Conservation (phyloP, 2,113 vertebrate species). For the Coregonus clupeaformis region DNA sequence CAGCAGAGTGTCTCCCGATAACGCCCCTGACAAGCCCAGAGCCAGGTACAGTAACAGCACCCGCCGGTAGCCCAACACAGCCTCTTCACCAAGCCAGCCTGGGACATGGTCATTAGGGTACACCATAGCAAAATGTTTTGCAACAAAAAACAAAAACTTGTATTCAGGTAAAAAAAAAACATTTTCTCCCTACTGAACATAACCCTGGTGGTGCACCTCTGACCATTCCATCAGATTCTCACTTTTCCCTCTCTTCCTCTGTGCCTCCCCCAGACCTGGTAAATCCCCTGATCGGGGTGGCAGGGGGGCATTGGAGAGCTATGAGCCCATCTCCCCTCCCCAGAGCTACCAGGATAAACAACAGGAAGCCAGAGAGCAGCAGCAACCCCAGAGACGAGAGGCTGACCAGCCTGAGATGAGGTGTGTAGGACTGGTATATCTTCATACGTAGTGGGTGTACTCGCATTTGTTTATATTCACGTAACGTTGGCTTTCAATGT, state of each 20-base stretch:
- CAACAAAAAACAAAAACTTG: not conserved
- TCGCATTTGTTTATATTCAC: too few relatives aligned
- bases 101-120: too few relatives aligned
- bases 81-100: too few relatives aligned
- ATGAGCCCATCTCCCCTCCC: constrained; percentile 96
- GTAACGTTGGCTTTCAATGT: too few relatives aligned
- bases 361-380: constrained; percentile 79
- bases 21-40: constrained; percentile 84
- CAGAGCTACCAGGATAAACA: constrained; percentile 87
- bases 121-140: too few relatives aligned
- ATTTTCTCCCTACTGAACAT: not conserved
- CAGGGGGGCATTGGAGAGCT: constrained; percentile 83
- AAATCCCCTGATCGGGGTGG: constrained; percentile 93
- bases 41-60: constrained; percentile 75
- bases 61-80: not conserved
- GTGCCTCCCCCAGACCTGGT: constrained; percentile 78
- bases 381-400: constrained; percentile 80
- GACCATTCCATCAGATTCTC: not conserved
- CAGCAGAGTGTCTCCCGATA: constrained; percentile 91
- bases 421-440: constrained; percentile 57
- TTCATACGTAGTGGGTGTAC: too few relatives aligned
- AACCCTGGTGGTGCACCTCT: too few relatives aligned
- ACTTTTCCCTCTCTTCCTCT: constrained; percentile 20
- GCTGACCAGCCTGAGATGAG: constrained; percentile 88
- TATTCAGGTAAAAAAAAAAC: not conserved